Evolutionary conservation across 2,797 vertebrate genomes (phyloP).

Genomic region (Sitta carolinensis): DNA sequence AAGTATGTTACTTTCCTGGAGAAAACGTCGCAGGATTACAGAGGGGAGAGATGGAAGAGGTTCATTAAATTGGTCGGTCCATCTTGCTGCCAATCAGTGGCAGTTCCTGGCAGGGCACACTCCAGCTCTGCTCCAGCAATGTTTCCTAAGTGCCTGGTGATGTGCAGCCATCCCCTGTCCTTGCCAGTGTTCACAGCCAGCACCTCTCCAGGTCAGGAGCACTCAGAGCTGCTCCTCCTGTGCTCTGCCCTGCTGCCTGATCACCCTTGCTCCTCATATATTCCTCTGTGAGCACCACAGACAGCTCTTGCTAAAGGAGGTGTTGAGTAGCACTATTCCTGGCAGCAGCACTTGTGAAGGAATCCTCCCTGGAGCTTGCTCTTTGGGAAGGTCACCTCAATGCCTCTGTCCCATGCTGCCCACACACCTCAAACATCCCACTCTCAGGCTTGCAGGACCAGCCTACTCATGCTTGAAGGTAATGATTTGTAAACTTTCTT

Average conservation of each 20-base stretch:
- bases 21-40: conserved; percentile 21
- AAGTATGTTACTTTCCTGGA: neutral
- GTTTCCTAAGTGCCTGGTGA: neutral
- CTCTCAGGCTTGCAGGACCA: neutral
- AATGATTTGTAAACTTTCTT: neutral
- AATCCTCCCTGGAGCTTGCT: neutral
- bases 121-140: neutral
- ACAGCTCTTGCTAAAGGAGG: neutral
- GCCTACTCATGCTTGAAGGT: neutral
- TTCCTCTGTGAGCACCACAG: neutral
- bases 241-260: neutral
- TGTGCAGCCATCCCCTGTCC: neutral
- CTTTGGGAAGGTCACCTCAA: neutral
- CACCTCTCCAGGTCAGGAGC: neutral
- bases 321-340: neutral
- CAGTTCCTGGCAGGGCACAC: neutral
- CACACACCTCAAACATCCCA: neutral
- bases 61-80: neutral
- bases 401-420: neutral
- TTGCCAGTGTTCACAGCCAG: neutral
- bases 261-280: neutral
- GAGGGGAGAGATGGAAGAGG: neutral
- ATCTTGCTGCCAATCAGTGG: neutral
- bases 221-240: neutral
- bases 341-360: neutral